These are phyloP conservation scores for Caradrina kadenii DNA, from an alignment of 2,888 invertebrate species.

Conservation along the genomic window DNA sequence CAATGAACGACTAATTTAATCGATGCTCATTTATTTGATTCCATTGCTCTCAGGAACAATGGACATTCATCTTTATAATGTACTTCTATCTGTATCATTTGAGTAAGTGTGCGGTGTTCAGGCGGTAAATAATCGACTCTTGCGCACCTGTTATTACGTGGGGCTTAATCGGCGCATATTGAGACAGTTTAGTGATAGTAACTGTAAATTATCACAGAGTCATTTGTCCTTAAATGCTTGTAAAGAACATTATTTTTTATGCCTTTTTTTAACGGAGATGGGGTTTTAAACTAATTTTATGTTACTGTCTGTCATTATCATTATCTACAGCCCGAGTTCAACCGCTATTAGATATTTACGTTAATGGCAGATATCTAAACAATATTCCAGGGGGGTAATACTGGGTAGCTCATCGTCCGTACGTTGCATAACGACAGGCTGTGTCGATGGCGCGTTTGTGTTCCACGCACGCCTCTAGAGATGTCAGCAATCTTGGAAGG, in stretches of 20 bases:
- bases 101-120: slow-evolving; percentile 24
- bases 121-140: slow-evolving; percentile 35
- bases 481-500: no score
- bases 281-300: neutral
- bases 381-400: no score
- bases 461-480: no score
- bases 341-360: no score
- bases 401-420: no score
- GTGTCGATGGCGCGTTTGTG: no score
- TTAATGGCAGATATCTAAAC: no score
- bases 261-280: neutral
- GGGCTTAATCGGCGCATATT: slow-evolving; percentile 43
- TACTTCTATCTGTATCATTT: slow-evolving; percentile 24
- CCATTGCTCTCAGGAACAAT: slow-evolving; percentile 26
- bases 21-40: slow-evolving; percentile 15
- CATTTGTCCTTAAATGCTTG: slow-evolving; percentile 26
- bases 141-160: slow-evolving; percentile 42
- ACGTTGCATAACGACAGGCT: no score
- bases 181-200: slow-evolving; percentile 47
- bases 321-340: no score
- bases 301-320: neutral
- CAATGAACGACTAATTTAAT: slow-evolving; percentile 4
- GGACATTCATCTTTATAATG: slow-evolving; percentile 8
- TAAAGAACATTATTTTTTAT: slow-evolving; percentile 21
- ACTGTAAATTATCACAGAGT: slow-evolving; percentile 43